A percentile compares a stretch with the other conserved stretches of the same genome.
phyloP scores from a whole-genome alignment of 2,888 invertebrate species.

The Macrophya alboannulata region DNA sequence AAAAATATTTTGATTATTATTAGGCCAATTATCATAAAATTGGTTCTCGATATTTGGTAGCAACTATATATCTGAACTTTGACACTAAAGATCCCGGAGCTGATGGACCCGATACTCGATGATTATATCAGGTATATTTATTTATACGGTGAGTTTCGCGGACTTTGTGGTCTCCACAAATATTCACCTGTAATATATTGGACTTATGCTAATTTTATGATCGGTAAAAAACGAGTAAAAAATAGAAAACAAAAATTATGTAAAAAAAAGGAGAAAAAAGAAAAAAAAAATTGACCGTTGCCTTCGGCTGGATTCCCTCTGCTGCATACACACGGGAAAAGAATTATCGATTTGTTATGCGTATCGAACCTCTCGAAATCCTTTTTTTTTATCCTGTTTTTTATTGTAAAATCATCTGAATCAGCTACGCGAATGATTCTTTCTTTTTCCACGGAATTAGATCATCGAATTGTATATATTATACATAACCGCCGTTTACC shows the following conservation, averaged over 20 bases:
- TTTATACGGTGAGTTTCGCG: conserved; percentile 17
- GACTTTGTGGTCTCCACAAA: conserved; percentile 2
- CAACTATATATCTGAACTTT: not conserved
- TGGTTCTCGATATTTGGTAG: not conserved
- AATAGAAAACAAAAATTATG: not conserved
- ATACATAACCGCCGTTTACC: too few species aligned
- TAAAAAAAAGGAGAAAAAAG: not conserved
- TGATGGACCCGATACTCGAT: not conserved
- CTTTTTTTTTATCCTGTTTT: not conserved
- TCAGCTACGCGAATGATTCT: not conserved
- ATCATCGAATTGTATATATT: too few species aligned
- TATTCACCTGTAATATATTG: conserved; percentile 67
- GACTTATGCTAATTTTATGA: conserved; percentile 74
- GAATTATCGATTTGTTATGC: conserved; percentile 19
- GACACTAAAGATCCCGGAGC: not conserved
- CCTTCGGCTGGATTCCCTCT: conserved; percentile 4
- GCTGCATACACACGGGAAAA: not conserved
- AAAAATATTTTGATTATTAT: too few species aligned
- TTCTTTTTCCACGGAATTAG: too few species aligned
- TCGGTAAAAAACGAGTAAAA: conserved; percentile 47
- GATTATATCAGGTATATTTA: conserved; percentile 5
- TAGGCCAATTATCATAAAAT: not conserved
- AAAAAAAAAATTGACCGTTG: too few species aligned
- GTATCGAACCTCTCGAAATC: not conserved
- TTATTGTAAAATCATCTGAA: not conserved